Base-by-base conservation (phyloP, 2,797 vertebrate genomes). In the Myotis findleyi region DNA sequence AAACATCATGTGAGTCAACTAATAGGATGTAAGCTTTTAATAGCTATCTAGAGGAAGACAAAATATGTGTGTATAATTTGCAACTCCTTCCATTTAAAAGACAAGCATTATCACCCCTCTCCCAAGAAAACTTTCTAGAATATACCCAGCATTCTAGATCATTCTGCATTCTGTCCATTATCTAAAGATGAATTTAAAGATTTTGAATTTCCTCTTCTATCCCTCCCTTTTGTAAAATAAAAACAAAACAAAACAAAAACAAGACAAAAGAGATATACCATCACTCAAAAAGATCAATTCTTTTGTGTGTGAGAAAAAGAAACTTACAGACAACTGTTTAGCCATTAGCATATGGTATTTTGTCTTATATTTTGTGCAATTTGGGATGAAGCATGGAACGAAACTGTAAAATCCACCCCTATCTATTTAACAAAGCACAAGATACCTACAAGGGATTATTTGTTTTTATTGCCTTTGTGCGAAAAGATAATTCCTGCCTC, bases 401-500 rank as follows among this genome's bases (percentile, higher is more conserved):
- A 97, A 98, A 97, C 77, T 89, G 59, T 44, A 94, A 92, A 96
- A 98, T 98, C 93, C 97, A 96, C 95, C 88, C 95, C 87, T 97
- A 97, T 97, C 95, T 98, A 97, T 93, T 97, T 97, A 92, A 84
- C 73, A 94, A 96, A 49, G 72, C 57, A 44, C 85, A 95, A 97
- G 97, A 97, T 97, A 98, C 97, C 97, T 98, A 98, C 89, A 96
- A 96, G 94, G 93, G 96, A 92, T 95, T 98, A 97, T 97, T 97
- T 92, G 87, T 98, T 98, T 98, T 98, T 98, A 96, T 98, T 98
- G 99, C 98, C 98, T 99, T 98, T 98, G 98, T 99, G 98, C 97
- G 98, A 98, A 97, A 98, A 98, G 98, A 98, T 97, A 98, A 97
- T 98, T 98, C 98, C 97, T 98, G 98, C 98, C 98, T 97, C 89